phyloP scores from a whole-genome alignment of 2,797 vertebrate genomes.

The Scolopax bukidnonensis region DNA sequence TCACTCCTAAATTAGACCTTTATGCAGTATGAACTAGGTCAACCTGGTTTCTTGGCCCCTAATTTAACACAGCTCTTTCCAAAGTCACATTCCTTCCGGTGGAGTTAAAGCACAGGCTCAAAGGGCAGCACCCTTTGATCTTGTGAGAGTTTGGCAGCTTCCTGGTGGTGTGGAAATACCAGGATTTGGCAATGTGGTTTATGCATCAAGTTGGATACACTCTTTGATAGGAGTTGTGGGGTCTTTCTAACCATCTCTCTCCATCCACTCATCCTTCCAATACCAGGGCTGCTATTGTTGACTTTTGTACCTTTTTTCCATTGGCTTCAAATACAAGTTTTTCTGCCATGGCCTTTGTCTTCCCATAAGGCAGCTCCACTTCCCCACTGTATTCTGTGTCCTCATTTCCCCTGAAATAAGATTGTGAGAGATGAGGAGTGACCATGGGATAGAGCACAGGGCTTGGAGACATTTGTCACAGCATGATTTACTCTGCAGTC shows the following conservation, averaged over 20 bases:
- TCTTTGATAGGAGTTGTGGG: background rate
- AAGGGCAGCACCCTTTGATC: background rate
- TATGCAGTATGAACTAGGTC: background rate
- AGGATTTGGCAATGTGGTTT: background rate
- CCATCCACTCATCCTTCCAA: background rate
- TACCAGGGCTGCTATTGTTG: background rate
- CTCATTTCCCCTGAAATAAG: slow-evolving; percentile 44
- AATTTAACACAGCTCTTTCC: background rate
- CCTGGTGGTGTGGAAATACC: background rate
- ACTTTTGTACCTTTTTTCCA: background rate
- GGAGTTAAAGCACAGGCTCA: background rate
- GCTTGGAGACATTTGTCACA: background rate
- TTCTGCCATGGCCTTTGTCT: slow-evolving; percentile 49
- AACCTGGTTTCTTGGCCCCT: fast-evolving
- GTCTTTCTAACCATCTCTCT: background rate
- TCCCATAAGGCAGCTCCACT: slow-evolving; percentile 53
- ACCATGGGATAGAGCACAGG: background rate
- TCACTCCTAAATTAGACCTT: background rate
- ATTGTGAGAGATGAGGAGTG: background rate
- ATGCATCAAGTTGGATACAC: background rate
- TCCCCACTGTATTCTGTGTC: slow-evolving; percentile 19
- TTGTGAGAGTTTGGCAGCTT: background rate
- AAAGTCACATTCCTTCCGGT: background rate
- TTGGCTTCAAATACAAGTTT: slow-evolving; percentile 38
- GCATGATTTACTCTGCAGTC: background rate